Percentiles rank a stretch among this genome's conserved stretches.
phyloP scores from a whole-genome alignment of 2,797 vertebrate genomes.

The Anabacerthia variegaticeps region DNA sequence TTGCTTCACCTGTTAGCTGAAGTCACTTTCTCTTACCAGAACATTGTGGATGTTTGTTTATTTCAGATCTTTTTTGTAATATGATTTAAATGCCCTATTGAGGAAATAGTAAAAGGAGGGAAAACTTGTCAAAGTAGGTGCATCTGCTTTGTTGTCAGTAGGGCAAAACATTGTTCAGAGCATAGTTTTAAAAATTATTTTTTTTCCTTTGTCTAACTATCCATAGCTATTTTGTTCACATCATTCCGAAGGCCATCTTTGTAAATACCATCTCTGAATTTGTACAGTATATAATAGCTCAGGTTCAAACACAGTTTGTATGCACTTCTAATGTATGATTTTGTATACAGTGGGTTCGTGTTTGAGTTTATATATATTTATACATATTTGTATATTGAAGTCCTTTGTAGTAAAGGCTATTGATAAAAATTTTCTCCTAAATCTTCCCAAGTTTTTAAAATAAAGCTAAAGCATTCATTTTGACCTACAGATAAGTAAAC shows the following conservation, averaged over 20 bases:
- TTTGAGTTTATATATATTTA: not conserved
- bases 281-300: not conserved
- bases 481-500: not conserved
- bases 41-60: not conserved
- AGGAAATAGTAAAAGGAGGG: not conserved
- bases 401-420: not conserved
- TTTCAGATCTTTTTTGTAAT: not conserved
- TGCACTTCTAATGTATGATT: not conserved
- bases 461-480: not conserved
- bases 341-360: not conserved
- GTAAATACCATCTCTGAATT: not conserved
- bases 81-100: not conserved
- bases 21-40: not conserved
- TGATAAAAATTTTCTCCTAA: not conserved
- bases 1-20: not conserved
- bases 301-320: not conserved
- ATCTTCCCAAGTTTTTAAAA: not conserved
- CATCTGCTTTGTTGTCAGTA: not conserved
- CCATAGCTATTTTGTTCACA: not conserved
- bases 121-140: not conserved
- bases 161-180: not conserved
- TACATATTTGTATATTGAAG: not conserved
- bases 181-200: not conserved
- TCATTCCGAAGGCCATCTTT: not conserved
- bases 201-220: not conserved